phyloP scores from a whole-genome alignment of 2,113 vertebrate genomes.

The Limnothrissa miodon region DNA sequence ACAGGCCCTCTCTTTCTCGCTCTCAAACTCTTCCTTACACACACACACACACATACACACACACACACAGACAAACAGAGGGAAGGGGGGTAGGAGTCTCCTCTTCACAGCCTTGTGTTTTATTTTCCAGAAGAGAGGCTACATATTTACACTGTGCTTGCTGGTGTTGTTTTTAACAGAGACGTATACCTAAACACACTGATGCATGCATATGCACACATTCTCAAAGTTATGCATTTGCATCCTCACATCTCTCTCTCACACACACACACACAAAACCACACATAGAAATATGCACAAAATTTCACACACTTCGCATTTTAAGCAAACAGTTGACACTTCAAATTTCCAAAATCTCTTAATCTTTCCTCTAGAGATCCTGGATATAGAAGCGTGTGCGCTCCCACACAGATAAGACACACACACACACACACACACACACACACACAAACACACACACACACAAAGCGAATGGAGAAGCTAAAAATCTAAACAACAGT shows the following conservation, averaged over 20 bases:
- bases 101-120: too few relatives aligned
- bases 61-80: not conserved
- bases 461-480: not conserved
- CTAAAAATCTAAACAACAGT: not conserved
- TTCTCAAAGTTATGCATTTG: not conserved
- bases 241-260: not conserved
- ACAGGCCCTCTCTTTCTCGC: not conserved
- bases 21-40: not conserved
- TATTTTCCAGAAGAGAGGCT: too few relatives aligned
- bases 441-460: not conserved
- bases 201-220: not conserved
- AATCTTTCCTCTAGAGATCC: not conserved
- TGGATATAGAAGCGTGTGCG: not conserved
- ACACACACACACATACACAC: not conserved
- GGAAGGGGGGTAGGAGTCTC: not conserved
- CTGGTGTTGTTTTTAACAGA: too few relatives aligned
- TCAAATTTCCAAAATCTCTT: not conserved
- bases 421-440: not conserved
- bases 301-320: too few relatives aligned
- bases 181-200: not conserved
- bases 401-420: not conserved
- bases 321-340: too few relatives aligned
- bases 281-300: too few relatives aligned
- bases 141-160: too few relatives aligned
- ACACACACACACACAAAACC: not conserved